Base-by-base conservation (phyloP, 2,797 vertebrate species). In the Luscinia luscinia region DNA sequence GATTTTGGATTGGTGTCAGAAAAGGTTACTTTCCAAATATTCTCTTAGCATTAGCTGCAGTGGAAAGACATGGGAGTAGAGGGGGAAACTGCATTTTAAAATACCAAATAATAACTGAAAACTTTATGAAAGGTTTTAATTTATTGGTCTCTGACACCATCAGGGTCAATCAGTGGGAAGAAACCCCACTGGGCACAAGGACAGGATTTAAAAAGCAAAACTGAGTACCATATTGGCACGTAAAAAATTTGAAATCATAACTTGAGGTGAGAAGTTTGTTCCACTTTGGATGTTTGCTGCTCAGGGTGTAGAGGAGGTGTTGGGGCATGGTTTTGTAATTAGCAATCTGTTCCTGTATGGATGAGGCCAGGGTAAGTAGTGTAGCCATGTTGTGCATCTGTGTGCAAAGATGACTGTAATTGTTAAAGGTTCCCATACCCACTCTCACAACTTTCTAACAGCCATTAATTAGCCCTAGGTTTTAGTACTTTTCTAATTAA, bases 251-350 rank as follows among this genome's bases (percentile, higher is more conserved):
- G 28, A 91, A 92, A 87, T 74, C 64, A 5, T 77, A 82, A 63
- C 36, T 89, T 82, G 95, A 94, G 84, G 84, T 95, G 88, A 95
- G 88, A 87, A 80, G 75, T 93, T 95, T 94, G 87, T 86, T 96
- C 74, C 36, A 77, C 79, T 88, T 94, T 0, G 52, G 52, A 74
- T 94, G 84, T 93, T 95, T 93, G 78, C 67, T 95, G 79, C 57
- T 82, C 48, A 78, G 87, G 67, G 61, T 79, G 72, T 84, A 93
- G 66, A 84, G 74, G 64, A 90, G 69, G 79, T 92, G 87, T 76
- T 89, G 61, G 94, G 90, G 74, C 80, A 87, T 0, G 3, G 82
- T 80, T 96, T 87, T 94, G 75, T 89, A 94, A 92, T 92, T 93
- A 84, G 48, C 89, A 85, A 87, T 95, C 87, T 95, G 92, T 92